Base-by-base conservation (phyloP, 2,797 vertebrate genomes). In the Gallinago stenura region DNA sequence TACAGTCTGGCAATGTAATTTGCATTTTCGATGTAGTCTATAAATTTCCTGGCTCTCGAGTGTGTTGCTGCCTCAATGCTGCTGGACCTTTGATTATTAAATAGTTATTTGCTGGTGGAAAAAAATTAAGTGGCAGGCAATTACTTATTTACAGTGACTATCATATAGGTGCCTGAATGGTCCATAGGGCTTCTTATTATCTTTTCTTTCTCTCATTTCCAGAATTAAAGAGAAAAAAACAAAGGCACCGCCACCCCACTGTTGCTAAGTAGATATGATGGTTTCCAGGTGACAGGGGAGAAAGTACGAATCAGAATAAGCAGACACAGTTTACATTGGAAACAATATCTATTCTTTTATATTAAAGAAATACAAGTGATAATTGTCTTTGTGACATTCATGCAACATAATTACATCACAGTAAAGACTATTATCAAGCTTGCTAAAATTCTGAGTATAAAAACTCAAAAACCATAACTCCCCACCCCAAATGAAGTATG, bases 191-290 rank as follows among this genome's bases (percentile, higher is more conserved):
- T 83, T 86, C 78, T 15, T 28, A 3, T 45, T 56, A 28, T 17
- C 26, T 66, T 77, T 35, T 31, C 45, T 41, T 35, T 8, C 8
- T 58, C 24, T 79, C 16, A 8, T 53, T 79, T 64, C 43, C 9
- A n/a, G 18, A n/a, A 15, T 24, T 26, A 4, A 56, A 68, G 37
- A 37, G 57, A 35, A 10, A 51, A 73, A n/a, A n/a, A 43, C 46
- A 26, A 30, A 26, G 20, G 2, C 35, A 35, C 8, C 19, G 8
- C 12, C 7, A 4, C 5, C 12, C 1, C 20, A 13, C 5, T 65
- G 10, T 45, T 75, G 5, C 16, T 82, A 56, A 56, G 41, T 39
- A 60, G 79, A 89, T 82, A 68, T 28, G 1, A 25, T 61, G 31
- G 10, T 75, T 91, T 83, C 65, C 22, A 31, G 11, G 7, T 72